A percentile compares a stretch with the other conserved stretches of the same genome.
Conservation (phyloP, 2,113 vertebrate genomes). For the Eclectus roratus region DNA sequence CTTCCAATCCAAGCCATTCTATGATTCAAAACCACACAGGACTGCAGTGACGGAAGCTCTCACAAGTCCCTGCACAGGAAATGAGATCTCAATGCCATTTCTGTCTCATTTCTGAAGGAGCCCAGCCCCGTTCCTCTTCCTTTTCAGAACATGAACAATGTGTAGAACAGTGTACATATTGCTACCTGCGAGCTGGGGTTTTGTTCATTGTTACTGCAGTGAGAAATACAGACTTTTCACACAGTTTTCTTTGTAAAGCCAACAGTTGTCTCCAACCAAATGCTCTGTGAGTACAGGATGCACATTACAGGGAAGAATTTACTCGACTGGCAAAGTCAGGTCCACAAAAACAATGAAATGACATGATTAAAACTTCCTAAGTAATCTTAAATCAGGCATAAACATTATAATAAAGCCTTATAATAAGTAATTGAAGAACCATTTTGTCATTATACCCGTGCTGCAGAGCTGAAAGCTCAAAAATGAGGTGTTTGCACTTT, state of each 20-base stretch:
- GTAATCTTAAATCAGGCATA: background rate
- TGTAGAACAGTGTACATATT: background rate
- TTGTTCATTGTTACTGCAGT: constrained; percentile 23
- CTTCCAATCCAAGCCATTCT: background rate
- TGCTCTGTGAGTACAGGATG: background rate
- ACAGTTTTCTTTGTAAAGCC: background rate
- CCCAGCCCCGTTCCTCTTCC: constrained; percentile 38
- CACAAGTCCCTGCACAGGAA: background rate
- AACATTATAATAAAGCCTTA: background rate
- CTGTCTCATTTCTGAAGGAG: constrained; percentile 52
- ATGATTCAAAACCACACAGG: background rate
- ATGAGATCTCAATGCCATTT: constrained; percentile 11
- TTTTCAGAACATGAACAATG: background rate
- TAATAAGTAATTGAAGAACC: background rate
- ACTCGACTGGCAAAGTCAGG: background rate
- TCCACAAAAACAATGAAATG: background rate
- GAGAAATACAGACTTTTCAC: background rate
- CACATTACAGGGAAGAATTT: background rate
- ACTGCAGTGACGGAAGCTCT: background rate
- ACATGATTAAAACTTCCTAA: background rate
- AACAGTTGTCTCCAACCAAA: background rate
- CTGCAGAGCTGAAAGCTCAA: background rate
- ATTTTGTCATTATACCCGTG: background rate
- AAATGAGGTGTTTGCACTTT: background rate
- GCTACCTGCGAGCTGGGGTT: background rate